Percentiles rank a stretch among this genome's conserved stretches.
Evolutionary conservation across 2,888 invertebrate species (phyloP).

Genomic region (Halictus quadricinctus): DNA sequence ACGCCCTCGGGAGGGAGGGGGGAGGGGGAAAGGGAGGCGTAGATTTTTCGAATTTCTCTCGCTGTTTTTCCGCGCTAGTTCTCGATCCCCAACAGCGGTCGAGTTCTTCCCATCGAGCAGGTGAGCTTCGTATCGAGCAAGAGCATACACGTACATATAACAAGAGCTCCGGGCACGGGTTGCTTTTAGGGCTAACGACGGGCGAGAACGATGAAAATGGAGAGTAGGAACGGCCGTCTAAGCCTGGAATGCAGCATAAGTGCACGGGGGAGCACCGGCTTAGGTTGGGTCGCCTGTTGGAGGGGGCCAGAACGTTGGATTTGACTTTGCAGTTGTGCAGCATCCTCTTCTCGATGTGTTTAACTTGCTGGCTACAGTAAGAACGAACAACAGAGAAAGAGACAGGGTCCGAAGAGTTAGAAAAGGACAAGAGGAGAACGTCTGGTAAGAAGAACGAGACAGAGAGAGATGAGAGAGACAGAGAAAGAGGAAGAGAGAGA

Average conservation of each 20-base stretch:
- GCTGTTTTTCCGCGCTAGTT: background rate
- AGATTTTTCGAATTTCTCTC: background rate
- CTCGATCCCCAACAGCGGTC: background rate
- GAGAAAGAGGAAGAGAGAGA: constrained; percentile 63
- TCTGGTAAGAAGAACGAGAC: constrained; percentile 64
- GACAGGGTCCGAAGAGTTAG: constrained; percentile 22
- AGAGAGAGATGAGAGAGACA: constrained; percentile 62
- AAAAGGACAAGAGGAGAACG: constrained; percentile 41
- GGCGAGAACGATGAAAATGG: constrained; percentile 66
- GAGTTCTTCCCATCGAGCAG: constrained; percentile 22
- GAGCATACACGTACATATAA: background rate
- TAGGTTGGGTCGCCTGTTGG: constrained; percentile 52
- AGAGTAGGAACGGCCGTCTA: constrained; percentile 65
- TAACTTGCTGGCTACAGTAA: constrained; percentile 66
- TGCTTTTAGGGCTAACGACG: constrained; percentile 64
- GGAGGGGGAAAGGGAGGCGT: background rate
- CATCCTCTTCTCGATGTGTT: constrained; percentile 67
- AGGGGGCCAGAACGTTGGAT: constrained; percentile 64
- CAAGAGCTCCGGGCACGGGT: constrained; percentile 27
- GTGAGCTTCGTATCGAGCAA: background rate
- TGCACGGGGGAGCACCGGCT: constrained; percentile 55
- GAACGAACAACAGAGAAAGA: constrained; percentile 45
- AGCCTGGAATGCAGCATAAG: constrained; percentile 73
- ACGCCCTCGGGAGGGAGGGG: background rate
- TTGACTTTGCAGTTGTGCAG: constrained; percentile 78